Conservation (phyloP, 1,140 invertebrate genomes). For the Eciton burchellii region DNA sequence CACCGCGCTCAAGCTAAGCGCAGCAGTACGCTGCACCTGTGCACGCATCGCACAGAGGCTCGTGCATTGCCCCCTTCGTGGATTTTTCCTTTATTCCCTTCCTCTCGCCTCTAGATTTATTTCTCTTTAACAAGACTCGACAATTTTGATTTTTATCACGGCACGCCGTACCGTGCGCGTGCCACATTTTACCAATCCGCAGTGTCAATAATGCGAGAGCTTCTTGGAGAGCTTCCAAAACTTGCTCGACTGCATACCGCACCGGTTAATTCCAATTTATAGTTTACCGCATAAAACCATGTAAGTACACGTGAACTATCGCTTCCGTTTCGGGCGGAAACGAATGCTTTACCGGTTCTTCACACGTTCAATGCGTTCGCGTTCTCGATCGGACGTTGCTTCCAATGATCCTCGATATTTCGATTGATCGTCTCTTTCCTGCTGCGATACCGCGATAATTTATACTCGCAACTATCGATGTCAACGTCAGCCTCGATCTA, state of each 20-base stretch:
- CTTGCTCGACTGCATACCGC: constrained; percentile 34
- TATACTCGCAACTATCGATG: constrained; percentile 15
- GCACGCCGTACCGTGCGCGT: constrained; percentile 8
- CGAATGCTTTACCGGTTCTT: neutral
- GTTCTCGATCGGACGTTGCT: neutral
- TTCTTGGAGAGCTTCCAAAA: constrained; percentile 48
- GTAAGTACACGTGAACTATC: constrained; percentile 33
- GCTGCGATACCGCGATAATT: constrained; percentile 27
- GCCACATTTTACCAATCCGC: constrained; percentile 46
- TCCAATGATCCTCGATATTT: constrained; percentile 8
- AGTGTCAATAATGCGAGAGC: constrained; percentile 43
- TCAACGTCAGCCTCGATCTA: constrained; percentile 14
- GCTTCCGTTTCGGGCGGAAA: neutral
- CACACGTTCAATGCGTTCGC: constrained; percentile 10
- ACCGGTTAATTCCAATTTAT: constrained; percentile 56
- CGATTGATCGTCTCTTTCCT: constrained; percentile 31
- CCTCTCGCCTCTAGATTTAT: constrained; percentile 37
- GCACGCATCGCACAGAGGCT: constrained; percentile 4
- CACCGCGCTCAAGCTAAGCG: constrained; percentile 33
- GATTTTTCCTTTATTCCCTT: neutral
- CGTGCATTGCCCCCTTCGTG: neutral
- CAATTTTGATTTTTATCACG: constrained; percentile 44
- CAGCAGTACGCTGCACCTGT: constrained; percentile 35
- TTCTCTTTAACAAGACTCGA: constrained; percentile 24
- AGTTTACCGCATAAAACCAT: constrained; percentile 41